Base-by-base conservation (phyloP, 2,113 vertebrate species). In the Diphyllodes magnificus region DNA sequence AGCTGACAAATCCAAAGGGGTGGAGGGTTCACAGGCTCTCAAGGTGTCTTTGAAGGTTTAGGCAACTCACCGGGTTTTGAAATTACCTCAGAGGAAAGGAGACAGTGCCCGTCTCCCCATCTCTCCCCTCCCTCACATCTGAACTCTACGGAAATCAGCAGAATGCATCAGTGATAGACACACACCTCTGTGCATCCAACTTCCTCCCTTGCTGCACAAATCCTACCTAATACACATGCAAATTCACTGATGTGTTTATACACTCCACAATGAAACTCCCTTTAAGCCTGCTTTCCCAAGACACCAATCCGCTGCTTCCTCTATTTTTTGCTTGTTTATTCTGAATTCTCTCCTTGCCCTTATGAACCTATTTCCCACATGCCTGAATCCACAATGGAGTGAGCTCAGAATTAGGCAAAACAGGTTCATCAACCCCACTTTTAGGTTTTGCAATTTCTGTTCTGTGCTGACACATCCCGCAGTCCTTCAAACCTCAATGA, bases 1-100 rank as follows among this genome's bases (percentile, higher is more conserved):
- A 87, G 71, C 59, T 88, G 89, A 88, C 77, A 96, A 81, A 96
- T 70, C 42, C 56, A 42, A 92, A 95, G 63, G 84, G 59, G 27
- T 70, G 33, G 54, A 90, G 31, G 61, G 56, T 81, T 92, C 94
- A 77, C 68, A 91, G 71, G 37, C 42, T 94, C 73, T 70, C 61
- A 66, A 79, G 83, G 73, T 42, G 37, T 40, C 83, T 92, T 76
- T 81, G 57, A 87, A 89, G 79, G 80, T 47, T 89, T 81, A 81
- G 70, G 44, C 31, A 80, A 45, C 11, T 39, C 35, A 42, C 44
- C 75, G n/a, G 63, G 70, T 83, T 94, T 78, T 56, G 66, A 94
- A 91, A 91, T 76, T 11, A 92, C 72, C 57, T 73, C 78, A 8
- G 45, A 91, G 78, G 51, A 66, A 71, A 94, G n/a, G 25, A 94